Evolutionary conservation across 2,888 invertebrate species (phyloP).

Genomic region (Pristionchus entomophagus): DNA sequence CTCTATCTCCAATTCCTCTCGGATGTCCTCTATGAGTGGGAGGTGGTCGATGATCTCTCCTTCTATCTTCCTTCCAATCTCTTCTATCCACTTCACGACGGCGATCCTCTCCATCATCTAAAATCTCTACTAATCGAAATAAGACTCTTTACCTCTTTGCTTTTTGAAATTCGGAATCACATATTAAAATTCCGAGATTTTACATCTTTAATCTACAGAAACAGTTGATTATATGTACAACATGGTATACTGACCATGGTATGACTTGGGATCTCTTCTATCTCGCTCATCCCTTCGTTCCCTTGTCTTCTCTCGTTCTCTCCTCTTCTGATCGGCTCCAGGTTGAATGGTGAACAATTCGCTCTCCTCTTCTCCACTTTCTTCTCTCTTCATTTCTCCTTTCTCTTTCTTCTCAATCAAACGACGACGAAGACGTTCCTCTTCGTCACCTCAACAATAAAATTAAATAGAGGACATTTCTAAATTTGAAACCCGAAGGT

Average conservation of each 20-base stretch:
- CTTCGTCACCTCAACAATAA: conserved; percentile 42
- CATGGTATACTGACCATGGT: conserved; percentile 4
- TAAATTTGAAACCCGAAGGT: neutral
- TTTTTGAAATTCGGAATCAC: no score
- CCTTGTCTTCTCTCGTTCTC: conserved; percentile 26
- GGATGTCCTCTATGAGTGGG: conserved; percentile 12
- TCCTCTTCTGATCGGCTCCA: conserved; percentile 48
- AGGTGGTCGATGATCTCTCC: conserved; percentile 21
- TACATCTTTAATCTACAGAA: neutral
- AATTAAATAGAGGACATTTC: neutral
- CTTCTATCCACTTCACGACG: conserved; percentile 25
- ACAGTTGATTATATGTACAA: neutral
- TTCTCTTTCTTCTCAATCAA: conserved; percentile 48
- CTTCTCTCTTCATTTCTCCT: conserved; percentile 49
- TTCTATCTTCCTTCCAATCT: conserved; percentile 20
- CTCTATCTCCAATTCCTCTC: neutral
- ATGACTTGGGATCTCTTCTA: conserved; percentile 32
- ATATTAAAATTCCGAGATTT: neutral
- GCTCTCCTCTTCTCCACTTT: conserved; percentile 59
- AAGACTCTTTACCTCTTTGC: no score
- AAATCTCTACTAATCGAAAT: neutral
- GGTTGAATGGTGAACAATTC: conserved; percentile 65
- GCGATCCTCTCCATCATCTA: conserved; percentile 39
- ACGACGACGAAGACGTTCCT: conserved; percentile 45
- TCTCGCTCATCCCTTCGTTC: conserved; percentile 35